Conservation (phyloP, 92 coral and sea anemone species). For the Umimayanthus kanabou region DNA sequence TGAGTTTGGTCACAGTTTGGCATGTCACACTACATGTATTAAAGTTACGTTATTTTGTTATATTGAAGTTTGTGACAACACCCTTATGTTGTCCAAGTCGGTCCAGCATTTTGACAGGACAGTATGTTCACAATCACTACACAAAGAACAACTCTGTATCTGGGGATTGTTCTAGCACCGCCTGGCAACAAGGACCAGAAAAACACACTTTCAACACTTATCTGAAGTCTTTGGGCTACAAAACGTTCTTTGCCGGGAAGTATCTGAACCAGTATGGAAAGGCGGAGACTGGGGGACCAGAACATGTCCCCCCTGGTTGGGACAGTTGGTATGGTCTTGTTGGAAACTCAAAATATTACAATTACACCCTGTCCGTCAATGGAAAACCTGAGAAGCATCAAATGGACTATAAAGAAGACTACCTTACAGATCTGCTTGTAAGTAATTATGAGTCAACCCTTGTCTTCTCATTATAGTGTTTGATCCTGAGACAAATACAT, state of each 20-base stretch:
- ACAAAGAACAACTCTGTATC: constrained; percentile 72
- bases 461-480: too few species aligned
- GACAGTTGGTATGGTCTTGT: constrained; percentile 82
- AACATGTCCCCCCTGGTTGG: constrained; percentile 91
- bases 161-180: constrained; percentile 74
- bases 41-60: neutral
- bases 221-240: constrained; percentile 60
- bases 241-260: constrained; percentile 80
- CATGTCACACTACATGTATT: neutral
- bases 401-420: constrained; percentile 59
- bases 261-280: constrained; percentile 79
- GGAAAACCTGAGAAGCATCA: constrained; percentile 79
- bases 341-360: constrained; percentile 81
- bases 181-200: constrained; percentile 84
- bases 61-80: constrained; percentile 74
- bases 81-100: constrained; percentile 91
- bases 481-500: too few species aligned
- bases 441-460: constrained; percentile 18
- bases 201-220: constrained; percentile 68
- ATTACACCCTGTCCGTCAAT: constrained; percentile 77
- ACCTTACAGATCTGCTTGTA: constrained; percentile 79
- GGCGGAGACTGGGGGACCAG: constrained; percentile 65
- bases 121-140: constrained; percentile 75
- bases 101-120: constrained; percentile 81
- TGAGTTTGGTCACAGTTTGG: neutral